A percentile compares a stretch with the other conserved stretches of the same genome.
These are phyloP conservation scores for Liasis olivaceus DNA, from an alignment of 2,797 vertebrate genomes.

Conservation along the genomic window DNA sequence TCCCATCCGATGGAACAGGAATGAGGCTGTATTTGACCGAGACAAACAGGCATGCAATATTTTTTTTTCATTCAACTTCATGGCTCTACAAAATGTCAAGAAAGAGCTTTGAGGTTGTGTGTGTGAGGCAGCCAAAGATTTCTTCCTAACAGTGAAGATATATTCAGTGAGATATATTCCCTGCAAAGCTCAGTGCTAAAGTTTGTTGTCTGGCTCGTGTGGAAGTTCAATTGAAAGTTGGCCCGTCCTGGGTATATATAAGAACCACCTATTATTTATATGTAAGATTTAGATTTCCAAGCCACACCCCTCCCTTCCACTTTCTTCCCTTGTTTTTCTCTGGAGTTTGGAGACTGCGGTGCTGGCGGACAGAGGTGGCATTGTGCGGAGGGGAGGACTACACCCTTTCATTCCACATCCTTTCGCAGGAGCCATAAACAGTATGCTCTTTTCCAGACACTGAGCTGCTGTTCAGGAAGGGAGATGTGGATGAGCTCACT, in stretches of 20 bases:
- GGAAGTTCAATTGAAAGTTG: background rate
- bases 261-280: background rate
- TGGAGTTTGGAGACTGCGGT: background rate
- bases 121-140: background rate
- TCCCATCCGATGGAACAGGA: no score
- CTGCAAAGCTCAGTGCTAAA: background rate
- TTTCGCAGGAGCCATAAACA: background rate
- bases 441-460: background rate
- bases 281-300: background rate
- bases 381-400: background rate
- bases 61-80: background rate
- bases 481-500: background rate
- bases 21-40: background rate
- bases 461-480: background rate
- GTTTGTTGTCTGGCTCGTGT: background rate
- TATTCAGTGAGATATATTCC: background rate
- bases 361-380: background rate
- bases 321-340: background rate
- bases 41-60: background rate
- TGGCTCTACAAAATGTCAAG: background rate
- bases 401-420: constrained; percentile 18
- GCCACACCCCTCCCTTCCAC: background rate
- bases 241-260: background rate
- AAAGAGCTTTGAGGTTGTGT: background rate
- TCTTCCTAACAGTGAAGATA: background rate